These are phyloP conservation scores for Platyrinchus mystaceus DNA, from an alignment of 2,797 vertebrate species.

Conservation along the genomic window DNA sequence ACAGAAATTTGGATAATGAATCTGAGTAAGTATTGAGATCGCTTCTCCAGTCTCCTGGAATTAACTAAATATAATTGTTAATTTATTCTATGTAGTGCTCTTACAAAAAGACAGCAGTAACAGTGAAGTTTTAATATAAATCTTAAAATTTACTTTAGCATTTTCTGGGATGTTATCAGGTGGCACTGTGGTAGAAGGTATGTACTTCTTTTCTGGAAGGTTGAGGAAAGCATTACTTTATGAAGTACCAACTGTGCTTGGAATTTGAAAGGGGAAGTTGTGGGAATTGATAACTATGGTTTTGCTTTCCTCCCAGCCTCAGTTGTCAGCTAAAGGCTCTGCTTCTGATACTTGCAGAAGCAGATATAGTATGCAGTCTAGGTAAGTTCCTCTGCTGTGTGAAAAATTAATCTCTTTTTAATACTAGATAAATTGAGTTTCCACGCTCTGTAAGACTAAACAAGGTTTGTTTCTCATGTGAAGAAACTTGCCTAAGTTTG, in stretches of 20 bases:
- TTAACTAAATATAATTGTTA: background rate
- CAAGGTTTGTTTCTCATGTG: background rate
- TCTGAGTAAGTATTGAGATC: conserved; percentile 64
- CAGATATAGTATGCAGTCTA: background rate
- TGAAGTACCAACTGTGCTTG: background rate
- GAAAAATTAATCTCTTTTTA: background rate
- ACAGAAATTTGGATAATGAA: background rate
- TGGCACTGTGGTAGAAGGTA: background rate
- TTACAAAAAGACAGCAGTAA: background rate
- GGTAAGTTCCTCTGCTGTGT: background rate
- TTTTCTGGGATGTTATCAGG: background rate
- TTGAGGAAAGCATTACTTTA: background rate
- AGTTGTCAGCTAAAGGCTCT: background rate
- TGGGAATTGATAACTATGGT: background rate
- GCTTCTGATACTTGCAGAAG: background rate
- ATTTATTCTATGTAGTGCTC: background rate
- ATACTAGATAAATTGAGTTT: background rate
- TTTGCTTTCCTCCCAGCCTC: background rate
- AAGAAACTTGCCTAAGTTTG: background rate
- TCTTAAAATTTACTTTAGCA: background rate
- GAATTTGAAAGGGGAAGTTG: background rate
- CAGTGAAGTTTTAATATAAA: background rate
- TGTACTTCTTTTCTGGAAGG: background rate
- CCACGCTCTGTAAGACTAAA: background rate
- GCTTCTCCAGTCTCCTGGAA: background rate